A percentile compares a stretch with the other conserved stretches of the same genome.
phyloP scores from a whole-genome alignment of 2,888 invertebrate species.

The Morpho helenor region DNA sequence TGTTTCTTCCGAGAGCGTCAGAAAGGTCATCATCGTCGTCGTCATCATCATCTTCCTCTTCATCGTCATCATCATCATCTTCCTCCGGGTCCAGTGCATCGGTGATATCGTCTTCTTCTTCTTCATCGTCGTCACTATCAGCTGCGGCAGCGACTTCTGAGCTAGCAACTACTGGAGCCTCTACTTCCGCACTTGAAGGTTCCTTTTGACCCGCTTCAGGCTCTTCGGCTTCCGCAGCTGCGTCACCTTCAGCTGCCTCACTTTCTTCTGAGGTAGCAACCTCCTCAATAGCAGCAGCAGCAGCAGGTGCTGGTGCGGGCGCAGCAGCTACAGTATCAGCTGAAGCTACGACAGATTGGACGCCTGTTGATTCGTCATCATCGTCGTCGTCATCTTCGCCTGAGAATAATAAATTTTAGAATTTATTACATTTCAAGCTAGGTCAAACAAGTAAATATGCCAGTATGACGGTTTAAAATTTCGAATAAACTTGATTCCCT shows the following conservation, averaged over 20 bases:
- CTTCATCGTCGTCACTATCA: slow-evolving; percentile 76
- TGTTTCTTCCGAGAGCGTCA: slow-evolving; percentile 80
- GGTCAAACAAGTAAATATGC: no score
- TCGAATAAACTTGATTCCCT: no score
- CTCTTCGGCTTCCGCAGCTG: slow-evolving; percentile 62
- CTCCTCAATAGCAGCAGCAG: slow-evolving; percentile 50
- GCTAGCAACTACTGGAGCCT: slow-evolving; percentile 44
- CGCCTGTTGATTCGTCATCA: slow-evolving; percentile 73
- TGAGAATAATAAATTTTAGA: not conserved
- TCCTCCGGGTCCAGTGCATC: slow-evolving; percentile 81
- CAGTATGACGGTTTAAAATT: no score
- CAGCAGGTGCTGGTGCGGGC: slow-evolving; percentile 38
- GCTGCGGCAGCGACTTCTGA: slow-evolving; percentile 54
- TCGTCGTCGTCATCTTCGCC: slow-evolving; percentile 79
- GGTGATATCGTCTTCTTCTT: slow-evolving; percentile 78
- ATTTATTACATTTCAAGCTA: no score
- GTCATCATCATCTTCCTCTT: slow-evolving; percentile 83
- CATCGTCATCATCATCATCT: slow-evolving; percentile 83
- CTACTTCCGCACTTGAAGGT: slow-evolving; percentile 60
- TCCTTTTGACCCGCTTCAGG: slow-evolving; percentile 63
- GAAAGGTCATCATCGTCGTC: slow-evolving; percentile 82
- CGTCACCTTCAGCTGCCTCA: slow-evolving; percentile 55
- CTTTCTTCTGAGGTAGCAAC: slow-evolving; percentile 46
- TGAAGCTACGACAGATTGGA: slow-evolving; percentile 69
- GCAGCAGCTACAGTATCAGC: slow-evolving; percentile 61